These are phyloP conservation scores for Teinopalpus imperialis DNA, from an alignment of 2,888 invertebrate genomes.

Conservation along the genomic window DNA sequence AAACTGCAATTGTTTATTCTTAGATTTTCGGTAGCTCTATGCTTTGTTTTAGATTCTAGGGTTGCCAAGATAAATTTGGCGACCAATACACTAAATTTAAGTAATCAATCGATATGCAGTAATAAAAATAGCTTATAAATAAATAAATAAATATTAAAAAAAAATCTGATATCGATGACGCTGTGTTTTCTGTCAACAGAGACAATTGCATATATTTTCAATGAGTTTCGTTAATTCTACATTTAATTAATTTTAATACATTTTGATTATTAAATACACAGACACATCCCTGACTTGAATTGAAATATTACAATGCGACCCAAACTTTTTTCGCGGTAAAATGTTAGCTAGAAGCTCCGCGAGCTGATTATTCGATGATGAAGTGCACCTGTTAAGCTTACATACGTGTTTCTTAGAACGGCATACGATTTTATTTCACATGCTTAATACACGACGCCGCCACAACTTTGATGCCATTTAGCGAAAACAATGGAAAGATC, in stretches of 20 bases:
- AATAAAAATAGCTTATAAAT: no score
- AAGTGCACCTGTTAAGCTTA: slow-evolving; percentile 41
- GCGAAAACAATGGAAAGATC: slow-evolving; percentile 79
- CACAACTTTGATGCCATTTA: slow-evolving; percentile 81
- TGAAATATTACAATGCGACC: not conserved
- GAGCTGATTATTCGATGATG: slow-evolving; percentile 33
- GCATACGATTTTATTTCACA: slow-evolving; percentile 65
- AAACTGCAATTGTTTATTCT: slow-evolving; percentile 10
- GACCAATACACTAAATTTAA: no score
- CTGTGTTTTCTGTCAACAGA: no score
- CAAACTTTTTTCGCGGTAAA: slow-evolving; percentile 7
- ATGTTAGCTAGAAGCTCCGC: slow-evolving; percentile 21
- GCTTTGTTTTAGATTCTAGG: slow-evolving; percentile 9
- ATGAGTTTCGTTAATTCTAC: no score
- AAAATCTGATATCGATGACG: no score
- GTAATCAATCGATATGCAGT: no score
- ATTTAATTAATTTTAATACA: no score
- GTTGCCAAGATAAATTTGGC: no score
- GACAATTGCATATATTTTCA: no score
- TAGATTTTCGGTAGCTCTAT: slow-evolving; percentile 10
- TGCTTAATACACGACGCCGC: slow-evolving; percentile 68
- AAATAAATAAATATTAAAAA: no score
- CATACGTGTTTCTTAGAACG: slow-evolving; percentile 57
- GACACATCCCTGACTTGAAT: slow-evolving; percentile 6
- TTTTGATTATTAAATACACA: no score